phyloP scores from a whole-genome alignment of 1,140 invertebrate genomes.

The Belonocnema kinseyi region DNA sequence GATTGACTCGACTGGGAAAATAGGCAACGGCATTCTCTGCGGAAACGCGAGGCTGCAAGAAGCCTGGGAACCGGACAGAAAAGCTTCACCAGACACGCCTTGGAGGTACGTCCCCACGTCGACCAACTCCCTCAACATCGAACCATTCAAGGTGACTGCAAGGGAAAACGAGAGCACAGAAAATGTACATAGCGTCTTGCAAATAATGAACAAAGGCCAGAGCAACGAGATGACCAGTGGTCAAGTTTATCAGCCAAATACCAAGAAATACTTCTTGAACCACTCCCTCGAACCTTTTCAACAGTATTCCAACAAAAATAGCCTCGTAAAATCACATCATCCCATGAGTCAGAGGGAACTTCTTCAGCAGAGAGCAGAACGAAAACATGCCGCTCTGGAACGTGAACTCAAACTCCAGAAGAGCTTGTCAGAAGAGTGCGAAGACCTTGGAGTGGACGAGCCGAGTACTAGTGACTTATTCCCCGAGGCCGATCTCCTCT shows the following conservation, averaged over 20 bases:
- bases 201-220: slow-evolving; percentile 72
- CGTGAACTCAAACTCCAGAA: slow-evolving; percentile 80
- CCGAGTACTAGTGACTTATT: slow-evolving; percentile 86
- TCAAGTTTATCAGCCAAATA: slow-evolving; percentile 60
- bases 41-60: slow-evolving; percentile 72
- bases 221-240: slow-evolving; percentile 67
- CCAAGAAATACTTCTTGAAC: slow-evolving; percentile 73
- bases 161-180: slow-evolving; percentile 61
- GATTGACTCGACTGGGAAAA: slow-evolving; percentile 61
- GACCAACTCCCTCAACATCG: slow-evolving; percentile 61
- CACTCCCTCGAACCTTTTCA: slow-evolving; percentile 67
- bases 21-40: slow-evolving; percentile 71
- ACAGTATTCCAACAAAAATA: slow-evolving; percentile 66
- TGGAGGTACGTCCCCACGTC: slow-evolving; percentile 71
- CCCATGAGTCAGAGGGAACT: slow-evolving; percentile 57
- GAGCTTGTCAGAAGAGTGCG: slow-evolving; percentile 85
- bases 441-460: slow-evolving; percentile 85
- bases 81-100: slow-evolving; percentile 71
- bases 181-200: slow-evolving; percentile 67
- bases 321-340: slow-evolving; percentile 39
- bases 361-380: slow-evolving; percentile 66
- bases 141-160: slow-evolving; percentile 62
- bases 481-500: slow-evolving; percentile 84
- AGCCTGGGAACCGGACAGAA: slow-evolving; percentile 72
- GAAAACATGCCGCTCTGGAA: slow-evolving; percentile 76